These are phyloP conservation scores for Anas acuta DNA, from an alignment of 2,797 vertebrate species.

Conservation along the genomic window DNA sequence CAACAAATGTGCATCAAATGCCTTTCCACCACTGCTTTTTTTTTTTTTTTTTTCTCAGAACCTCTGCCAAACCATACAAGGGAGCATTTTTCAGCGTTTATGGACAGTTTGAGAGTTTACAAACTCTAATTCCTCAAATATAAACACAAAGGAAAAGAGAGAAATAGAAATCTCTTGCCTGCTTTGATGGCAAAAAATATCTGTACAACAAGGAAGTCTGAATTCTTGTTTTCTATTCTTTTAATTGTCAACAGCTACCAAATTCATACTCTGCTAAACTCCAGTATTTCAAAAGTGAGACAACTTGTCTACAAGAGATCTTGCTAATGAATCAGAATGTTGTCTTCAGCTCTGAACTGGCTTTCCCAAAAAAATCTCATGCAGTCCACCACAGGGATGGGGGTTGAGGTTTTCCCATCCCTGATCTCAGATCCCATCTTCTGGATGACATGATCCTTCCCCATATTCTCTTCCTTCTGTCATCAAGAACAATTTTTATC, in stretches of 20 bases:
- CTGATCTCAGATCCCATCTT: neutral
- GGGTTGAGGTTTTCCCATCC: neutral
- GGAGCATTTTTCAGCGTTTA: neutral
- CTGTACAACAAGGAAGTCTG: neutral
- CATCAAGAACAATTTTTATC: neutral
- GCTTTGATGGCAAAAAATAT: slow-evolving; percentile 9
- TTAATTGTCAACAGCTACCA: neutral
- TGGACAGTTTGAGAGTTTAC: neutral
- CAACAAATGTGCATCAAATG: neutral
- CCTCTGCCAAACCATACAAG: neutral
- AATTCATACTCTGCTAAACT: neutral
- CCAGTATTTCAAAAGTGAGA: neutral
- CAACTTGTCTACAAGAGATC: neutral
- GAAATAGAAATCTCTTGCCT: neutral
- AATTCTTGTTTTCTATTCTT: neutral
- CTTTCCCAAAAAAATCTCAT: neutral
- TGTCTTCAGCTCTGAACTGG: neutral
- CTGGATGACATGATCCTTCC: neutral
- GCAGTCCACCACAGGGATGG: neutral
- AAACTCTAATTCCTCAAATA: neutral
- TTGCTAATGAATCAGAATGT: neutral
- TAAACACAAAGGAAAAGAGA: neutral
- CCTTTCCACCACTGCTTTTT: neutral
- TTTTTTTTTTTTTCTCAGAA: slow-evolving; percentile 21
- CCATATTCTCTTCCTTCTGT: neutral